A percentile compares a stretch with the other conserved stretches of the same genome.
Evolutionary conservation across 2,113 vertebrate species (phyloP).

Genomic region (Octodon degus): DNA sequence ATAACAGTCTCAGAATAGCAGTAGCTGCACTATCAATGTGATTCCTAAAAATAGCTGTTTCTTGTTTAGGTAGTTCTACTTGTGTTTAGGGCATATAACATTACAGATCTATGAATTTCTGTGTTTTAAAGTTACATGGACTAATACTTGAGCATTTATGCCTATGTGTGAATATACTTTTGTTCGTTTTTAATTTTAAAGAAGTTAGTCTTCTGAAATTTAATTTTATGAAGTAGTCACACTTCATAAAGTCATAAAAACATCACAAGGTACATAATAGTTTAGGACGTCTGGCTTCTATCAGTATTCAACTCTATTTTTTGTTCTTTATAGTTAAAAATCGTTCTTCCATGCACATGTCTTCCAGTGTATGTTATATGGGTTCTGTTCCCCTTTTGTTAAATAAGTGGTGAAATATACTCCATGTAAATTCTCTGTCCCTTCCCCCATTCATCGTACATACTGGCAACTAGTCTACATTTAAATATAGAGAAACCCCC

Average conservation of each 20-base stretch:
- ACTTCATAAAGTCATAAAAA: neutral
- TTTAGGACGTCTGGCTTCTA: neutral
- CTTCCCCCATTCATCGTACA: neutral
- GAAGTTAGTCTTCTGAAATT: neutral
- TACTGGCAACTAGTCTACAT: neutral
- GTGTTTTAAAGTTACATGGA: constrained; percentile 3
- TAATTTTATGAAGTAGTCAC: neutral
- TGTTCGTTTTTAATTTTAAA: neutral
- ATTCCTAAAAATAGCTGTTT: neutral
- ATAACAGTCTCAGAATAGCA: neutral
- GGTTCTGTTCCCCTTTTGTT: neutral
- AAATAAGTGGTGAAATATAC: neutral
- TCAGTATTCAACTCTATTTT: neutral
- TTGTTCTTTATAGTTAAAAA: neutral
- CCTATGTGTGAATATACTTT: neutral
- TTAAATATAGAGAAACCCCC: neutral
- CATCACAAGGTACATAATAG: neutral
- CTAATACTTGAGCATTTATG: constrained; percentile 19
- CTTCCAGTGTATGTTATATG: neutral
- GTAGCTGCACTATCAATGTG: neutral
- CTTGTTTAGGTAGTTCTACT: neutral
- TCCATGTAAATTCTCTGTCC: neutral
- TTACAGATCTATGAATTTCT: neutral
- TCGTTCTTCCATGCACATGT: neutral
- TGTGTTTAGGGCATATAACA: neutral